A percentile compares a stretch with the other conserved stretches of the same genome.
These are phyloP conservation scores for Marisa cornuarietis DNA, from an alignment of 1,140 invertebrate species.

Conservation along the genomic window DNA sequence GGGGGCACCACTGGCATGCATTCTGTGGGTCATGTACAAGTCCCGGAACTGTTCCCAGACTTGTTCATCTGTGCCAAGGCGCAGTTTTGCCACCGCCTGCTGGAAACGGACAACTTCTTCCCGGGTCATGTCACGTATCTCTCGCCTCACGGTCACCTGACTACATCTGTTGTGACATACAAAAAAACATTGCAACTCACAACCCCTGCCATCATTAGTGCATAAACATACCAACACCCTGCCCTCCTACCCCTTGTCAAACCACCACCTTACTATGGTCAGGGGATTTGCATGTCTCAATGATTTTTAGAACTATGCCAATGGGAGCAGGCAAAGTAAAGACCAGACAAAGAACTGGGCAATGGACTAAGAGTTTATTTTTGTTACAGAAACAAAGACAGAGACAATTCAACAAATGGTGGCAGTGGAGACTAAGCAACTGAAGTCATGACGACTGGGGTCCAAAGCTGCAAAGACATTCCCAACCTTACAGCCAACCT, in stretches of 20 bases:
- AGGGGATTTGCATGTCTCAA: no score
- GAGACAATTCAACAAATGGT: no score
- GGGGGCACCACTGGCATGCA: conserved; percentile 54
- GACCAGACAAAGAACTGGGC: no score
- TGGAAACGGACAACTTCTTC: conserved; percentile 55
- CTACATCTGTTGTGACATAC: conserved; percentile 43
- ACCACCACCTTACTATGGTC: no score
- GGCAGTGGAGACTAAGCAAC: no score
- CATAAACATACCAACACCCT: background rate
- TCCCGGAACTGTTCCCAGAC: conserved; percentile 58
- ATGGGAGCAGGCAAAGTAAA: no score
- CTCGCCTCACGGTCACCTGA: conserved; percentile 46
- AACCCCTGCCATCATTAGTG: background rate
- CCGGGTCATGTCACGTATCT: conserved; percentile 56
- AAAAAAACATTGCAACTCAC: background rate
- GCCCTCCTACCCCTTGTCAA: background rate
- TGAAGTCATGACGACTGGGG: no score
- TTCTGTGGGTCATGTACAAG: conserved; percentile 57
- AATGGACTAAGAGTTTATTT: no score
- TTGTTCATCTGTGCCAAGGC: conserved; percentile 39
- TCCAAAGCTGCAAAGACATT: no score
- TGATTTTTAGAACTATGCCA: no score
- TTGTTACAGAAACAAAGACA: no score
- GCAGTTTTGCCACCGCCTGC: conserved; percentile 48
- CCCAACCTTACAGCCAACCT: no score